Conservation (phyloP, 2,888 invertebrate species). For the Lamellibrachia columna region DNA sequence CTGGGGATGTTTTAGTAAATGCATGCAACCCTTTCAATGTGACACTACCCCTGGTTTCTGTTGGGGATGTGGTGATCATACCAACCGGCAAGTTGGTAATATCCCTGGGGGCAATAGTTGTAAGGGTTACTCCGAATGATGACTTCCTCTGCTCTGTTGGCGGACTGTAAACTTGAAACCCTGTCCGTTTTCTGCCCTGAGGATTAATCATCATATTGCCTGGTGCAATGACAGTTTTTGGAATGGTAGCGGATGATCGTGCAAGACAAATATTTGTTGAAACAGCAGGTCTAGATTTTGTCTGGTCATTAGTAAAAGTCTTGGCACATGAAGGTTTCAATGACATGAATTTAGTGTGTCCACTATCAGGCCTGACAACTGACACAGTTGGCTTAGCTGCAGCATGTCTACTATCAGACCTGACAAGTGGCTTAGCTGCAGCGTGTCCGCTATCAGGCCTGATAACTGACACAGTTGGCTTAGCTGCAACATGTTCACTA, state of each 20-base stretch:
- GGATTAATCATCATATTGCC: neutral
- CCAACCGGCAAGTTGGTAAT: neutral
- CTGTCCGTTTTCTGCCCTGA: neutral
- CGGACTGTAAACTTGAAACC: neutral
- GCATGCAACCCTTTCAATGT: neutral
- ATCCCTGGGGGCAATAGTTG: neutral
- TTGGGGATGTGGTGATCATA: neutral
- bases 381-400: neutral
- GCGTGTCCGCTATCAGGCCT: neutral
- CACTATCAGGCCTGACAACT: neutral
- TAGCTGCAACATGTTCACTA: neutral
- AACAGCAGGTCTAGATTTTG: neutral
- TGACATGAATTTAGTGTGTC: neutral
- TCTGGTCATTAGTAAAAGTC: neutral
- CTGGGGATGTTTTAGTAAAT: neutral
- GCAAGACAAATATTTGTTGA: neutral
- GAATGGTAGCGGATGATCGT: neutral
- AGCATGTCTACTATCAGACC: neutral
- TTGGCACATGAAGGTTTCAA: neutral
- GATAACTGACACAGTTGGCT: neutral
- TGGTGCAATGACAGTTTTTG: neutral
- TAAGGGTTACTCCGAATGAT: neutral
- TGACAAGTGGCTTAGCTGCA: neutral
- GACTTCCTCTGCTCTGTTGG: neutral
- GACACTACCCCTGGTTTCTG: neutral